Percentiles rank a stretch among this genome's conserved stretches.
Conservation (phyloP, 1,140 invertebrate species). For the Lucilia sericata region DNA sequence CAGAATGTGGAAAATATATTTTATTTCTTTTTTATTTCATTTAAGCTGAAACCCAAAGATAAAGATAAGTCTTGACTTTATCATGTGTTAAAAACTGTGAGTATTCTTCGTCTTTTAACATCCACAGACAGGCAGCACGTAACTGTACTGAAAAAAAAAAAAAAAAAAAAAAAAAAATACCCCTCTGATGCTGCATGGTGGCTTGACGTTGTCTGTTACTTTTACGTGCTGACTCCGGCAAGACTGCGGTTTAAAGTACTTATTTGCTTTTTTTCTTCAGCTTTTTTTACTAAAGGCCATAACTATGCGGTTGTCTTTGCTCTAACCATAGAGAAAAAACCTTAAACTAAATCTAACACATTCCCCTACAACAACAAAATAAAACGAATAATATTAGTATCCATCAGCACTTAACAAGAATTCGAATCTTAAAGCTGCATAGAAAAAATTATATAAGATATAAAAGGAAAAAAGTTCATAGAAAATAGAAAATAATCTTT, state of each 20-base stretch:
- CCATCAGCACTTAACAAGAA: conserved; percentile 13
- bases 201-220: conserved; percentile 40
- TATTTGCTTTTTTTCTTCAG: not conserved
- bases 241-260: conserved; percentile 16
- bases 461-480: not conserved
- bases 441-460: not conserved
- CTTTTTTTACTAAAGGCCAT: not conserved
- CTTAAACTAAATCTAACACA: not conserved
- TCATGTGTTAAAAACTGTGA: conserved; percentile 24
- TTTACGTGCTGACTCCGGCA: conserved; percentile 35
- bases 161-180: too few species aligned
- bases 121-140: conserved; percentile 35
- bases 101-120: conserved; percentile 9
- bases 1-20: not conserved
- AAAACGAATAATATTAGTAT: conserved; percentile 11
- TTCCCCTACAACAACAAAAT: not conserved
- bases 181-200: not conserved
- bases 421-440: not conserved
- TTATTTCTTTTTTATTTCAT: conserved; percentile 28
- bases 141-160: conserved; percentile 12
- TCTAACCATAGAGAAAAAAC: not conserved
- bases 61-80: conserved; percentile 42
- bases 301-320: conserved; percentile 4
- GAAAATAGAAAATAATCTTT: conserved; percentile 14
- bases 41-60: conserved; percentile 26